A percentile compares a stretch with the other conserved stretches of the same genome.
These are phyloP conservation scores for Conus canariensis DNA, from an alignment of 2,888 invertebrate species.

Conservation along the genomic window DNA sequence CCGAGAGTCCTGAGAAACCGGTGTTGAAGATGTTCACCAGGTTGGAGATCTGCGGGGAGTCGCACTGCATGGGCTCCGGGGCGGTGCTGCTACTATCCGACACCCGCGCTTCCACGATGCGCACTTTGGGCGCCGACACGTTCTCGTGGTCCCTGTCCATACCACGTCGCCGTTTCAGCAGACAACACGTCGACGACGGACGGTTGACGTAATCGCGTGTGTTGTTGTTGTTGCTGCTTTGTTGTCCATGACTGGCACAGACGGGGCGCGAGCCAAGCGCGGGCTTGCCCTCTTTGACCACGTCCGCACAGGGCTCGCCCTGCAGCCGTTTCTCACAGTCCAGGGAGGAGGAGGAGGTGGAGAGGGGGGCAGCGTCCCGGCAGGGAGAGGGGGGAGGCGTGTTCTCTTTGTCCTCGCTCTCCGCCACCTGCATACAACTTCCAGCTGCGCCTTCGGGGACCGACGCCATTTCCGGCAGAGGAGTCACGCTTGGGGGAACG, in stretches of 20 bases:
- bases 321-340: slow-evolving; percentile 40
- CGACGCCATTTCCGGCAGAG: slow-evolving; percentile 48
- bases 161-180: slow-evolving; percentile 48
- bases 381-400: slow-evolving; percentile 51
- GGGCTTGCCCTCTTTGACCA: not conserved
- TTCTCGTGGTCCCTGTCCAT: slow-evolving; percentile 41
- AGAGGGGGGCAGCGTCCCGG: not conserved
- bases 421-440: not conserved
- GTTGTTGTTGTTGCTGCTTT: not conserved
- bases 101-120: slow-evolving; percentile 37
- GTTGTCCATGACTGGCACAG: not conserved
- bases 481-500: slow-evolving; percentile 32
- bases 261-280: not conserved
- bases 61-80: slow-evolving; percentile 65
- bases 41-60: slow-evolving; percentile 69
- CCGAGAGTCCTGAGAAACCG: slow-evolving; percentile 70
- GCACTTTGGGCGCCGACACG: slow-evolving; percentile 41
- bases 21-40: slow-evolving; percentile 73
- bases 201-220: slow-evolving; percentile 44
- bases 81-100: not conserved
- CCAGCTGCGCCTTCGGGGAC: slow-evolving; percentile 28
- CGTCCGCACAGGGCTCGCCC: not conserved
- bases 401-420: slow-evolving; percentile 53
- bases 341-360: not conserved
- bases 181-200: slow-evolving; percentile 33